Percentiles rank a stretch among this genome's conserved stretches.
phyloP scores from a whole-genome alignment of 2,113 vertebrate genomes.

The Poecilia latipinna region DNA sequence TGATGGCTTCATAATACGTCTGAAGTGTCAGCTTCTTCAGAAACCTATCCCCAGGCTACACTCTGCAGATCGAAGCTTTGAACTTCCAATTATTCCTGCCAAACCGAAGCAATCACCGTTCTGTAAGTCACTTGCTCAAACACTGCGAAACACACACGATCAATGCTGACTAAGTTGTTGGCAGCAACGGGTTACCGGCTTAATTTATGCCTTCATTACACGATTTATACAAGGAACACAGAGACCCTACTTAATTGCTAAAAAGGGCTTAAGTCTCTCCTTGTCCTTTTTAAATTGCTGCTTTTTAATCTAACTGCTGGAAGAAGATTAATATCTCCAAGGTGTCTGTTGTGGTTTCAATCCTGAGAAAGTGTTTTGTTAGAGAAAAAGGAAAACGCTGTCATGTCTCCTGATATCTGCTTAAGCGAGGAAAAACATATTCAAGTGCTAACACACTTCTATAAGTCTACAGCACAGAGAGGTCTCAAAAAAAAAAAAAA shows the following conservation, averaged over 20 bases:
- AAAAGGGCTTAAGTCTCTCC: slow-evolving; percentile 10
- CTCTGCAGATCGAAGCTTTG: slow-evolving; percentile 55
- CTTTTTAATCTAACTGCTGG: slow-evolving; percentile 39
- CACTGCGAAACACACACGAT: slow-evolving; percentile 47
- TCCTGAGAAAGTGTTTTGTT: slow-evolving; percentile 59
- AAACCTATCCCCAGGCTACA: slow-evolving; percentile 64
- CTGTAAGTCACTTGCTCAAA: slow-evolving; percentile 59
- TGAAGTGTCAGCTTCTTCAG: slow-evolving; percentile 66
- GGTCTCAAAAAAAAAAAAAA: slow-evolving; percentile 55
- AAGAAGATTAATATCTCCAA: slow-evolving; percentile 61
- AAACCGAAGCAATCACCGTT: slow-evolving; percentile 60
- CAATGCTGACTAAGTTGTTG: slow-evolving; percentile 51
- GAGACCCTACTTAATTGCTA: background rate
- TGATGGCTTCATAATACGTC: slow-evolving; percentile 71
- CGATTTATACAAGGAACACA: slow-evolving; percentile 23
- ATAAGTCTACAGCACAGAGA: slow-evolving; percentile 47
- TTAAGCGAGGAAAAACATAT: slow-evolving; percentile 42
- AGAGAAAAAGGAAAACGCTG: slow-evolving; percentile 43
- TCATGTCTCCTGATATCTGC: slow-evolving; percentile 52
- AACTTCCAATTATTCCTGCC: slow-evolving; percentile 66
- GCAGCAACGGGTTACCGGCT: slow-evolving; percentile 33
- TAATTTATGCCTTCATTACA: slow-evolving; percentile 19
- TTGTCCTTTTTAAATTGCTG: slow-evolving; percentile 32
- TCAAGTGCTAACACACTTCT: slow-evolving; percentile 38
- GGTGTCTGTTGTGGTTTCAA: slow-evolving; percentile 68